A percentile compares a stretch with the other conserved stretches of the same genome.
Conservation (phyloP, 2,888 invertebrate genomes). For the Orgyia antiqua region DNA sequence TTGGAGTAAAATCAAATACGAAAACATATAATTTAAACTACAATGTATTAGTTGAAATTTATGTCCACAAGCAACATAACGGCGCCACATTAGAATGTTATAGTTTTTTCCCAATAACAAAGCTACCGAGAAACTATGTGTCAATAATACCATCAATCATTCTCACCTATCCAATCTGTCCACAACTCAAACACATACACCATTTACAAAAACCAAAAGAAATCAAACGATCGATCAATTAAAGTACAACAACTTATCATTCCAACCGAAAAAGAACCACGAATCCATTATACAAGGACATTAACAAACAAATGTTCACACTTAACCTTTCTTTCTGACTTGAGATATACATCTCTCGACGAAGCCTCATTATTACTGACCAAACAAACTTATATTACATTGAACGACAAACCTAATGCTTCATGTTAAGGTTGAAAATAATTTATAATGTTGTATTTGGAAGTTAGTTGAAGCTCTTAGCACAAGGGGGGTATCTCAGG, state of each 20-base stretch:
- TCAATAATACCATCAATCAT: conserved; percentile 22
- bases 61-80: no score
- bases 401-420: conserved; percentile 7
- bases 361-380: conserved; percentile 64
- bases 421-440: conserved; percentile 27
- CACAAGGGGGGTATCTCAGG: conserved; percentile 67
- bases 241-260: conserved; percentile 64
- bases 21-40: no score
- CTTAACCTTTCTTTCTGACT: conserved; percentile 71
- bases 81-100: no score
- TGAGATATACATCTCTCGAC: conserved; percentile 68
- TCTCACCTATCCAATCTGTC: conserved; percentile 24
- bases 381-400: conserved; percentile 24
- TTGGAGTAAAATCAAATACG: no score
- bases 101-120: no score
- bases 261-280: conserved; percentile 29
- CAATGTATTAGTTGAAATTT: no score
- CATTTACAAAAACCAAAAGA: conserved; percentile 27
- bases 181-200: conserved; percentile 25
- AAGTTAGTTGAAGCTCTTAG: conserved; percentile 38
- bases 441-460: conserved; percentile 1
- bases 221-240: conserved; percentile 52
- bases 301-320: conserved; percentile 78
- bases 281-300: conserved; percentile 71
- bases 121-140: no score